Evolutionary conservation across 2,888 invertebrate species (phyloP), one percentile per base, ranked within the genome.

Genomic region (Clusia tigrina): DNA sequence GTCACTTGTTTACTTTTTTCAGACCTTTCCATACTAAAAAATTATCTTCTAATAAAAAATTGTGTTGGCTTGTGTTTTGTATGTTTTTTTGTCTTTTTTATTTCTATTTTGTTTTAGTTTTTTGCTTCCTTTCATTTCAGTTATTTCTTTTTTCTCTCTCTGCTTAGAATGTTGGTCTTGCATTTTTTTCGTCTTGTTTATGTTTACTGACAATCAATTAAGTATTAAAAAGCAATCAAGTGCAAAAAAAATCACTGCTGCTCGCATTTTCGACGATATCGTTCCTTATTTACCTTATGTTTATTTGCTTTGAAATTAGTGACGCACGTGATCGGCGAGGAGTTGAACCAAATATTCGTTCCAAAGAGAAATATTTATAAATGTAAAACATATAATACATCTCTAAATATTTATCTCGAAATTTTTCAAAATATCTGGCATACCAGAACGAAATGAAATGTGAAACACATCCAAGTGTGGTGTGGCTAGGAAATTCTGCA

Each of bases 131-230:
- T 32, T 32, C 12, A 9, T 32, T 12, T 32, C 12, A 12, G 6
- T 32, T 32, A 32, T 32, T 32, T 32, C 32, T 32, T 32, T 42
- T 42, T 42, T 42, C 15, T 42, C n/a, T 42, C 10, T 42, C n/a
- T 42, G n/a, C n/a, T 42, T 42, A n/a, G 42, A 6, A 17, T 3
- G n/a, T 42, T 42, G 32, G 32, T 32, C 5, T 42, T n/a, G 42
- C n/a, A n/a, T n/a, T n/a, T n/a, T n/a, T n/a, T n/a, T n/a, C n/a
- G n/a, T n/a, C 12, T 32, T 32, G n/a, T 42, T 42, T 15, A 42
- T 42, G n/a, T 42, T 42, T 42, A 17, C 42, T 20, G 20, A 22
- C 22, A 48, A 48, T 48, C 48, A 48, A 48, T 48, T 48, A 20
- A 48, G 22, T 6, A 48, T 48, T 48, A 48, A 22, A 48, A 20